phyloP scores from a whole-genome alignment of 2,797 vertebrate genomes.

The Rachycentron canadum region DNA sequence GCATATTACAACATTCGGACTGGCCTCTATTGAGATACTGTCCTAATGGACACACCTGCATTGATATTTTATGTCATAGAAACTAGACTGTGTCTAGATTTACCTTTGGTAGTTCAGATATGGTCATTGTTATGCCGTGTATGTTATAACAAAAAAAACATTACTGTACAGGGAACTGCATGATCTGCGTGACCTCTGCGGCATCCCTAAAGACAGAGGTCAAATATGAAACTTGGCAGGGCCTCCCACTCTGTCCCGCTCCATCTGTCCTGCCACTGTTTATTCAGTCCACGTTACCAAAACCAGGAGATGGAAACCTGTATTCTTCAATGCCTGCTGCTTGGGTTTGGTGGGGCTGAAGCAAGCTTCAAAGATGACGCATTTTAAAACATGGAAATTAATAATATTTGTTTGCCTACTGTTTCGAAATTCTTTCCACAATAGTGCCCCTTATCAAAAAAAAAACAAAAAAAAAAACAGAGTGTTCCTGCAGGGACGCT shows the following conservation, averaged over 20 bases:
- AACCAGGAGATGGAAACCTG: background rate
- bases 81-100: background rate
- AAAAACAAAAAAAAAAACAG: too few species aligned
- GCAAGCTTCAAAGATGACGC: conserved; percentile 6
- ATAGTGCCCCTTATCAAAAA: background rate
- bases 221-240: conserved; percentile 34
- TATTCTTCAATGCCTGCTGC: background rate
- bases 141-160: conserved; percentile 3
- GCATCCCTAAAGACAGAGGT: conserved; percentile 44
- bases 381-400: conserved; percentile 3
- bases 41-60: background rate
- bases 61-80: background rate
- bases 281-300: conserved; percentile 38
- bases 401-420: background rate
- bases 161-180: conserved; percentile 10
- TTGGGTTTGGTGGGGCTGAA: background rate
- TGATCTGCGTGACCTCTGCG: conserved; percentile 44
- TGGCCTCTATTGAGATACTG: too few species aligned
- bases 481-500: conserved; percentile 2
- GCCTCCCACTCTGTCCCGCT: conserved; percentile 42
- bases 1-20: too few species aligned
- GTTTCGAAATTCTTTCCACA: conserved; percentile 8
- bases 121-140: conserved; percentile 36
- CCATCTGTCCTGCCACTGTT: conserved; percentile 49
- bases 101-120: background rate